Percentiles rank a stretch among this genome's conserved stretches.
Conservation (phyloP, 1,140 invertebrate genomes). For the Neodiprion pinetum region DNA sequence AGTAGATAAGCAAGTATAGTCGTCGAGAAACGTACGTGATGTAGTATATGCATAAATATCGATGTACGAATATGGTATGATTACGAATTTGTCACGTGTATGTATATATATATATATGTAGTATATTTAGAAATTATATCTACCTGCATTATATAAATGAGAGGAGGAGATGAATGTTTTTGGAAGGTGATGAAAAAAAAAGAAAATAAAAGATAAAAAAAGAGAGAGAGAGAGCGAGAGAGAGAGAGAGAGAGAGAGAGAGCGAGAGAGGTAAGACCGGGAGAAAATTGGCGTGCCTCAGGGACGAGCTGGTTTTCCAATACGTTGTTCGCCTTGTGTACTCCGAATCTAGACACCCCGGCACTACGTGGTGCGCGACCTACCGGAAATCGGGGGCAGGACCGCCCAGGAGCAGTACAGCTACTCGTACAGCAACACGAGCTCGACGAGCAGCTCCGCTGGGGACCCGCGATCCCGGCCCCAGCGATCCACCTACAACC, state of each 20-base stretch:
- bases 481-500: conserved; percentile 68
- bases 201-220: conserved; percentile 6
- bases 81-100: too few relatives aligned
- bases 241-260: background rate
- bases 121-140: background rate
- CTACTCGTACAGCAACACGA: conserved; percentile 77
- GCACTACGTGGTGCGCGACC: conserved; percentile 83
- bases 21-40: too few relatives aligned
- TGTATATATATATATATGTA: background rate
- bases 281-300: background rate
- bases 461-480: conserved; percentile 64
- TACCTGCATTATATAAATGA: background rate
- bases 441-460: conserved; percentile 56
- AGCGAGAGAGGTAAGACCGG: background rate
- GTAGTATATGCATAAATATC: background rate
- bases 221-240: background rate
- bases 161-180: conserved; percentile 4
- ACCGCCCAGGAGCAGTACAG: conserved; percentile 80
- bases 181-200: background rate
- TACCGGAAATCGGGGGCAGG: conserved; percentile 71
- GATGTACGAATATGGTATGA: background rate
- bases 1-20: too few relatives aligned
- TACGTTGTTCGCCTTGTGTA: conserved; percentile 48
- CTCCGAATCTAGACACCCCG: conserved; percentile 75
- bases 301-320: conserved; percentile 33